Conservation (phyloP, 2,888 invertebrate species). For the Mythimna ferrago region DNA sequence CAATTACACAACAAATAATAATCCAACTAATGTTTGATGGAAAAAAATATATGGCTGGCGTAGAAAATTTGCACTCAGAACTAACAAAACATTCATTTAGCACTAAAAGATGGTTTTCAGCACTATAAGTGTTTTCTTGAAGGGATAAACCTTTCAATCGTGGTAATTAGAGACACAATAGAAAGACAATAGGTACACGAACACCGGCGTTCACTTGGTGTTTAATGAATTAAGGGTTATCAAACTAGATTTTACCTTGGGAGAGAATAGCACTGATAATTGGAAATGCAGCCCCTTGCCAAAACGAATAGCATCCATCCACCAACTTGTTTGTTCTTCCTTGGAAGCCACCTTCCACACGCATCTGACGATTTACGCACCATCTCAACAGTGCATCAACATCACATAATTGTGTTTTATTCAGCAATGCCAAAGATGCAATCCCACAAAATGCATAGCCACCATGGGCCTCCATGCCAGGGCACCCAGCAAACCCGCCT, state of each 20-base stretch:
- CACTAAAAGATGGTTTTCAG: neutral
- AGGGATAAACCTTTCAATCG: too few relatives aligned
- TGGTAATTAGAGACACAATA: too few relatives aligned
- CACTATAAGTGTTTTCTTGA: neutral
- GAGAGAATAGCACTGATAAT: conserved; percentile 94
- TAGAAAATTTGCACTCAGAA: neutral
- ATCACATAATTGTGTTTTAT: conserved; percentile 94
- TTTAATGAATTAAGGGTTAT: neutral
- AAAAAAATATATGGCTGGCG: too few relatives aligned
- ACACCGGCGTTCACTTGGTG: too few relatives aligned
- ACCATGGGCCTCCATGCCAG: conserved; percentile 99
- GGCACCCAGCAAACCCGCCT: conserved; percentile 98
- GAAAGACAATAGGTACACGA: too few relatives aligned
- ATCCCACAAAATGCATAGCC: conserved; percentile 99
- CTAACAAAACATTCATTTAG: neutral
- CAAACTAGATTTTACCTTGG: conserved; percentile 76
- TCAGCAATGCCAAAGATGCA: conserved; percentile 96
- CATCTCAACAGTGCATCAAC: conserved; percentile 95
- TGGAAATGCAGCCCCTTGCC: conserved; percentile 98
- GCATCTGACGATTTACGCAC: conserved; percentile 97
- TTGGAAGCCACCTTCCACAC: conserved; percentile 98
- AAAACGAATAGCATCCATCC: conserved; percentile 99
- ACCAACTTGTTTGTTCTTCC: conserved; percentile 99
- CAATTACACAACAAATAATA: neutral
- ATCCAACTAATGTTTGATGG: too few relatives aligned